Percentiles rank a stretch among this genome's conserved stretches.
These are phyloP conservation scores for Campoplex nolae DNA, from an alignment of 2,888 invertebrate species.

Conservation along the genomic window DNA sequence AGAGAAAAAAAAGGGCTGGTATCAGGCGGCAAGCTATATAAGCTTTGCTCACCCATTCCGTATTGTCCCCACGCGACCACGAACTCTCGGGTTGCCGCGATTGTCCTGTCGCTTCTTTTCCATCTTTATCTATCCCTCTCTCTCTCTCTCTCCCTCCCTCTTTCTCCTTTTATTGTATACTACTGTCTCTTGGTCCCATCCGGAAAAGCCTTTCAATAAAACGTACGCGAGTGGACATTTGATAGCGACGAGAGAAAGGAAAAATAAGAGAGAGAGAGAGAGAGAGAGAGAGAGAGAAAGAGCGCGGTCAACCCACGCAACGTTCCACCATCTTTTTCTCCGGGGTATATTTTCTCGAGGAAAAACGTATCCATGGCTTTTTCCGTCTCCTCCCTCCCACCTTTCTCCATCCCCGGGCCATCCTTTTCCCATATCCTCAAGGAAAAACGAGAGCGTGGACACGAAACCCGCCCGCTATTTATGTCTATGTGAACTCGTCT, in stretches of 20 bases:
- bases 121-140: conserved; percentile 20
- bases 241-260: conserved; percentile 50
- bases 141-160: neutral
- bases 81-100: conserved; percentile 49
- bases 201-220: conserved; percentile 69
- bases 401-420: conserved; percentile 4
- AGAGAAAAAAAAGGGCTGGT: conserved; percentile 30
- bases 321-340: conserved; percentile 55
- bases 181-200: conserved; percentile 42
- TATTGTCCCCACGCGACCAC: conserved; percentile 64
- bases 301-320: conserved; percentile 48
- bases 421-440: conserved; percentile 36
- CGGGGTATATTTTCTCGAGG: conserved; percentile 60
- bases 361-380: conserved; percentile 57
- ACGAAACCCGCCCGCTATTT: conserved; percentile 57
- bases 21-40: conserved; percentile 50
- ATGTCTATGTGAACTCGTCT: conserved; percentile 45
- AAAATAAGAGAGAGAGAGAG: conserved; percentile 30
- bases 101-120: conserved; percentile 63
- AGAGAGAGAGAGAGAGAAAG: conserved; percentile 37
- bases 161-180: neutral
- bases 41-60: conserved; percentile 57
- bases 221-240: conserved; percentile 67
- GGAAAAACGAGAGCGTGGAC: conserved; percentile 61
- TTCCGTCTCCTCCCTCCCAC: conserved; percentile 4